Percentiles rank a stretch among this genome's conserved stretches.
phyloP scores from a whole-genome alignment of 2,113 vertebrate species.

The Peromyscus leucopus region DNA sequence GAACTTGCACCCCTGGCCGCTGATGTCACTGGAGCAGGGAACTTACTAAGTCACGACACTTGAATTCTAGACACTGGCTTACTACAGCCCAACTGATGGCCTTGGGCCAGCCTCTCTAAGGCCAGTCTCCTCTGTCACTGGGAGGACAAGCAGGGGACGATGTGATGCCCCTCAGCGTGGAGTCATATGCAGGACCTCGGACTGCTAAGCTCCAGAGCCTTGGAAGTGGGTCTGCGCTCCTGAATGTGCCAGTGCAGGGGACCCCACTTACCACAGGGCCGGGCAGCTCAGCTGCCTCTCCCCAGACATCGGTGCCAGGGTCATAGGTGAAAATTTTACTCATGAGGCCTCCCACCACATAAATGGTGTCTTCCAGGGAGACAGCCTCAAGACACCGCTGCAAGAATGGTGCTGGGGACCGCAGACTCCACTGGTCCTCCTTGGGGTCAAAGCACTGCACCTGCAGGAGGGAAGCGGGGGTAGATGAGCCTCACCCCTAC shows the following conservation, averaged over 20 bases:
- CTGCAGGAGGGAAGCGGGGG: slow-evolving; percentile 75
- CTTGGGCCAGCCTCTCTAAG: not conserved
- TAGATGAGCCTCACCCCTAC: not conserved
- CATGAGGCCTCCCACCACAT: slow-evolving; percentile 89
- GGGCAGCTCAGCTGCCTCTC: slow-evolving; percentile 85
- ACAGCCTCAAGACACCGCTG: slow-evolving; percentile 88
- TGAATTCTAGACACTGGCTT: not conserved
- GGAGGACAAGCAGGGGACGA: not conserved
- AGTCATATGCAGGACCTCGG: not conserved
- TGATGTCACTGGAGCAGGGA: not conserved
- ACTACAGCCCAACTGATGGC: not conserved
- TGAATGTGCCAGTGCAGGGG: not conserved
- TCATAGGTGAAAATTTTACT: slow-evolving; percentile 88
- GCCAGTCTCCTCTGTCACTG: not conserved
- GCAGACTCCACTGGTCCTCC: slow-evolving; percentile 85
- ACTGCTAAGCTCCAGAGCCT: not conserved
- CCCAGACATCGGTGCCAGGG: slow-evolving; percentile 86
- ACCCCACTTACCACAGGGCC: slow-evolving; percentile 87
- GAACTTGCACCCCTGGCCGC: not conserved
- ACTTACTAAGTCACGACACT: not conserved
- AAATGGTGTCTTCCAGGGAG: slow-evolving; percentile 87
- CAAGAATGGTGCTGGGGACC: slow-evolving; percentile 87
- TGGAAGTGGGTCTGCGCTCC: not conserved
- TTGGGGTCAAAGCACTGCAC: slow-evolving; percentile 90
- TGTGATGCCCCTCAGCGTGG: not conserved